phyloP scores from a whole-genome alignment of 2,888 invertebrate genomes.

The Hydriomena furcata region DNA sequence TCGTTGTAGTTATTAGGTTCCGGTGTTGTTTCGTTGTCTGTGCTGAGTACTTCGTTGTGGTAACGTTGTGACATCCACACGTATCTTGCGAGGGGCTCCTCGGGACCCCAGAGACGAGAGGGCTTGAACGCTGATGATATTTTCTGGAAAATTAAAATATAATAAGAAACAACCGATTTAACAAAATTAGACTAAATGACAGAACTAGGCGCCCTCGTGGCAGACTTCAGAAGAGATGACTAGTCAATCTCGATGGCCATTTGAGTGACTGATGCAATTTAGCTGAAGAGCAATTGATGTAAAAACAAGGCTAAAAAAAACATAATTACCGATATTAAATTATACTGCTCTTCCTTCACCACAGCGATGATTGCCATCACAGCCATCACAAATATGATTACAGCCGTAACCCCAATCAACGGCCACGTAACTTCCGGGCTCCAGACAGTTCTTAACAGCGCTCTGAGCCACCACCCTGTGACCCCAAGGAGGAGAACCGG shows the following conservation, averaged over 20 bases:
- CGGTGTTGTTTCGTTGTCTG: conserved; percentile 55
- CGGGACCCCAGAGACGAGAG: conserved; percentile 75
- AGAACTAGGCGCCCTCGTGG: too few relatives aligned
- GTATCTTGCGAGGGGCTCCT: conserved; percentile 74
- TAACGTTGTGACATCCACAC: conserved; percentile 77
- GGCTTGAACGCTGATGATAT: conserved; percentile 71
- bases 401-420: conserved; percentile 58
- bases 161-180: too few relatives aligned
- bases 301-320: too few relatives aligned
- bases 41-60: conserved; percentile 58
- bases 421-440: conserved; percentile 62
- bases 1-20: conserved; percentile 62
- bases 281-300: too few relatives aligned
- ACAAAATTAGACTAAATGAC: too few relatives aligned
- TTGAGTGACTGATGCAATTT: too few relatives aligned
- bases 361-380: conserved; percentile 69
- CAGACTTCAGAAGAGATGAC: too few relatives aligned
- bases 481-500: conserved; percentile 63
- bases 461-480: conserved; percentile 74
- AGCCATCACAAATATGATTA: conserved; percentile 63
- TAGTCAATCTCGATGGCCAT: too few relatives aligned
- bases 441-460: conserved; percentile 54
- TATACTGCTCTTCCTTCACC: conserved; percentile 75
- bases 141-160: conserved; percentile 74
- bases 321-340: conserved; percentile 61